Evolutionary conservation across 2,797 vertebrate species (phyloP), one percentile per base, ranked within the genome.

Genomic region (Tragelaphus eurycerus): DNA sequence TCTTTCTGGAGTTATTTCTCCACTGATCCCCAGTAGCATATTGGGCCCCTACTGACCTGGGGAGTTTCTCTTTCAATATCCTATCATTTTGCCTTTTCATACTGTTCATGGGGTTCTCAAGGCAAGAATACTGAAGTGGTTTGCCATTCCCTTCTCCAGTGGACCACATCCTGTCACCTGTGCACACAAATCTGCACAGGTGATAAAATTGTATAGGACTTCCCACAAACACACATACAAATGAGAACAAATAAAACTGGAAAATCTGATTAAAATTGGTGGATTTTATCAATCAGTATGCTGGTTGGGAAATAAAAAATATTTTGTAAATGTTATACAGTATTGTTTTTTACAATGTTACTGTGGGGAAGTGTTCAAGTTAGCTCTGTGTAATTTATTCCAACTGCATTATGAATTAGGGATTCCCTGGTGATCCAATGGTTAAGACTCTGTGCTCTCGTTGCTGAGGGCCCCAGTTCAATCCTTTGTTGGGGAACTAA

Each of bases 281-380:
- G 9, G 50, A 19, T 7, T 38, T 15, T 8, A 43, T 50, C 31
- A 21, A 31, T 12, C 7, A 9, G 0, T 6, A n/a, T 54, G 17
- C 62, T 55, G 46, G n/a, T 3, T 16, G 15, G 29, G n/a, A 83
- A 55, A 83, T 38, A 55, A 83, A 83, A 83, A 23, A 34, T 25
- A 55, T 83, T 54, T 82, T 55, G 81, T 83, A 38, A 55, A 83
- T 38, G 52, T 55, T 38, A 55, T 16, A 38, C 3, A 38, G 52
- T 15, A 83, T 34, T 55, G 14, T 38, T 85, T 27, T 38, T 19
- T 31, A 15, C 57, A 16, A 1, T 4, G 52, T 74, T 5, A 6
- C 25, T 14, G 21, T 3, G 4, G 50, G 4, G n/a, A 64, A 48
- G 19, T 2, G 2, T 19, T 6, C 27, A 5, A 21, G 46, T 7